phyloP scores from a whole-genome alignment of 2,113 vertebrate species.

The Campylorhamphus procurvoides region DNA sequence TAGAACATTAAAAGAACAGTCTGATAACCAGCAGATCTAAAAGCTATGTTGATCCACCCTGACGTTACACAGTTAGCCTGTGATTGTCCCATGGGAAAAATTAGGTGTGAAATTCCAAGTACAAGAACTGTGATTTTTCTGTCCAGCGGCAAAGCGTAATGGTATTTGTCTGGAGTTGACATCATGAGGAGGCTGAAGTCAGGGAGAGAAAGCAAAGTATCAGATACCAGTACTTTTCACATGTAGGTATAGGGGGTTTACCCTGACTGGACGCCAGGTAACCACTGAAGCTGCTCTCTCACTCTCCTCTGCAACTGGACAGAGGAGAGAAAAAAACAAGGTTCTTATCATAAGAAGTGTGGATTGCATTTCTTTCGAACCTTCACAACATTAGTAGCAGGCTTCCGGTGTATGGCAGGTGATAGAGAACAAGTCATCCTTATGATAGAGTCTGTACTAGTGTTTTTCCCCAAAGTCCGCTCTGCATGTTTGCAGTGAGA shows the following conservation, averaged over 20 bases:
- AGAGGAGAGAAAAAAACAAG: not conserved
- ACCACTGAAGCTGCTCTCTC: too few relatives aligned
- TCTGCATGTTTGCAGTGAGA: not conserved
- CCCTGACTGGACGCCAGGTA: too few relatives aligned
- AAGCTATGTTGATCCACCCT: not conserved
- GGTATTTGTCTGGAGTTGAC: not conserved
- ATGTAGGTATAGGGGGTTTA: too few relatives aligned
- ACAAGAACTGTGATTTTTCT: not conserved
- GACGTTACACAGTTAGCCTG: not conserved
- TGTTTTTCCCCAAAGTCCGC: not conserved
- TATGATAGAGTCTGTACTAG: not conserved
- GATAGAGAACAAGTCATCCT: not conserved
- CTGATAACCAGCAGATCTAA: not conserved
- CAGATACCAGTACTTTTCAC: too few relatives aligned
- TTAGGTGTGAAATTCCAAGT: not conserved
- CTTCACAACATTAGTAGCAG: not conserved
- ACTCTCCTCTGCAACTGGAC: too few relatives aligned
- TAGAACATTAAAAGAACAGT: not conserved
- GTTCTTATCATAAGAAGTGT: not conserved
- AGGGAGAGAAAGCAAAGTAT: too few relatives aligned
- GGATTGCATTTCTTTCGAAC: not conserved
- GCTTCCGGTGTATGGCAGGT: not conserved
- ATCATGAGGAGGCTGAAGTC: too few relatives aligned
- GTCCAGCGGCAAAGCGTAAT: not conserved
- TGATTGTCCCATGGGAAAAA: not conserved